Evolutionary conservation across 2,113 vertebrate species (phyloP), one percentile per base, ranked within the genome.

Genomic region (Calidris pygmaea): DNA sequence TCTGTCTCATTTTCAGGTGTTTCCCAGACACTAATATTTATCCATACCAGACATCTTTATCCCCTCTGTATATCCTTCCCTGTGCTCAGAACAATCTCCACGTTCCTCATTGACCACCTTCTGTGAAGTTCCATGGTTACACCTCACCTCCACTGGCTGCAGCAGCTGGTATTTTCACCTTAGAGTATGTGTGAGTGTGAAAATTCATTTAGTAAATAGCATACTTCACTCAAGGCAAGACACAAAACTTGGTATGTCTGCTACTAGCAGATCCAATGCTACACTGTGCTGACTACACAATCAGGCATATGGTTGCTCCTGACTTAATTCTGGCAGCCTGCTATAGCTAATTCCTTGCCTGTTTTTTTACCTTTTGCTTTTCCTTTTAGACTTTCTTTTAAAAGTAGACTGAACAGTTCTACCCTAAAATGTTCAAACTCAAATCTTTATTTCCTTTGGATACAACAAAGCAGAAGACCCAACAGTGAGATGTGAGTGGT

Each of bases 261-360:
- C 41, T 59, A 16, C 41, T 68, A 47, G 14, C 13, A 71, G 56
- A 81, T 75, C 37, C 6, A 58, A 1, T 3, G 1, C 26, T 74
- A 4, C 0, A 0, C 17, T 77, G 10, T 18, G 23, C 32, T 82
- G 52, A 32, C 35, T 53, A 3, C 27, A 39, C 27, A 32, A 5
- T 67, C 50, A 81, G 29, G 47, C 19, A 34, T 80, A 83, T 37
- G 21, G 55, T 37, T 81, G 27, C 3, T 85, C 13, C 73, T 86
- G 70, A 67, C 20, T 86, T 41, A 70, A 37, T 91, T 82, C 43
- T 88, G 45, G 30, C 30, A 92, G 45, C 21, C 23, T 83, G 47
- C 24, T 87, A 12, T 37, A 87, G 26, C 15, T 65, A 48, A 43
- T 72, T 79, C 30, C 35, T 84, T 84, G 8, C 7, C 34, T 63